phyloP scores from a whole-genome alignment of 1,140 invertebrate genomes.

The Drosophila mojavensis region DNA sequence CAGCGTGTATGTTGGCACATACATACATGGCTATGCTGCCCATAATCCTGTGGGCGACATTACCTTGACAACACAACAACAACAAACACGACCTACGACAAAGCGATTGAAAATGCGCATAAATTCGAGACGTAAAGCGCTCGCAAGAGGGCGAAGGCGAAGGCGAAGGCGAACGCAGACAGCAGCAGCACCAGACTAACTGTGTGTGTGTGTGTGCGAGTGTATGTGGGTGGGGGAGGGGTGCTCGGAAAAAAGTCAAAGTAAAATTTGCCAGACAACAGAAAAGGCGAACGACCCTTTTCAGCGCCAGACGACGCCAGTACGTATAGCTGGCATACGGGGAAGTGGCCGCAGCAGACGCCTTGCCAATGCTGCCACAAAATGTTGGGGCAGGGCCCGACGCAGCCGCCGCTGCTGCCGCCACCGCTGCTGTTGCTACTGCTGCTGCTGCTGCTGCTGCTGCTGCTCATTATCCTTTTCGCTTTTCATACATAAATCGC shows the following conservation, averaged over 20 bases:
- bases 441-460: slow-evolving; percentile 19
- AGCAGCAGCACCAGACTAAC: slow-evolving; percentile 11
- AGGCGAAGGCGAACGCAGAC: slow-evolving; percentile 19
- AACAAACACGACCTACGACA: slow-evolving; percentile 82
- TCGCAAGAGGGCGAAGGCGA: slow-evolving; percentile 13
- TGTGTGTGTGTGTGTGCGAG: slow-evolving; percentile 3
- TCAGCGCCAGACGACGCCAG: slow-evolving; percentile 76
- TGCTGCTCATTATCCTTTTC: slow-evolving; percentile 81
- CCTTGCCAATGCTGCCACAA: slow-evolving; percentile 44
- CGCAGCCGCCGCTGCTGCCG: slow-evolving; percentile 17
- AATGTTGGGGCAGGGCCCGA: slow-evolving; percentile 74
- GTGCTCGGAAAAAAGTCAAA: slow-evolving; percentile 57
- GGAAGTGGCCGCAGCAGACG: slow-evolving; percentile 36
- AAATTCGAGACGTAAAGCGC: slow-evolving; percentile 63
- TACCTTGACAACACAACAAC: slow-evolving; percentile 71
- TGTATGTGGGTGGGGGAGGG: slow-evolving; percentile 2
- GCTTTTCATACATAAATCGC: slow-evolving; percentile 83
- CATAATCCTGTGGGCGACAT: slow-evolving; percentile 74
- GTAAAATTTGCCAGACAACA: slow-evolving; percentile 78
- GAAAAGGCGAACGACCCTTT: slow-evolving; percentile 83
- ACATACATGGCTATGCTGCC: not conserved
- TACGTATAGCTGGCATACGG: slow-evolving; percentile 10
- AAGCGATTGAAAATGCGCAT: slow-evolving; percentile 81
- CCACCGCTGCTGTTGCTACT: slow-evolving; percentile 11
- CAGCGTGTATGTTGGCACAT: not conserved